Evolutionary conservation across 2,888 invertebrate genomes (phyloP).

Genomic region (Thereva nobilitata): DNA sequence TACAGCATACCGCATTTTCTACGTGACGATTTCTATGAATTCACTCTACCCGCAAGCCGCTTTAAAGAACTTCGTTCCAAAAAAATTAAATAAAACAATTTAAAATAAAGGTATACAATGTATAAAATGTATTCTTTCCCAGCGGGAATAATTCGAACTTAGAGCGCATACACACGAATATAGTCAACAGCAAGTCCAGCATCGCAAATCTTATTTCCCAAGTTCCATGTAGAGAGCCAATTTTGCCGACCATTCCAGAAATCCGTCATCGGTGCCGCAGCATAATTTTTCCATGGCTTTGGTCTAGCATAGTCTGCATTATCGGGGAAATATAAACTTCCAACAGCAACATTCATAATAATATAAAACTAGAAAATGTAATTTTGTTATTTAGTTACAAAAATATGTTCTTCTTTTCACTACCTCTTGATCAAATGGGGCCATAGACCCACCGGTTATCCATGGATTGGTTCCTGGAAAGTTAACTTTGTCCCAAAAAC

Average conservation of each 20-base stretch:
- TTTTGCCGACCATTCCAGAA: conserved; percentile 65
- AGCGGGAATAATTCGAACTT: too few relatives aligned
- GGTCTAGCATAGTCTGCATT: conserved; percentile 60
- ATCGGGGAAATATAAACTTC: conserved; percentile 72
- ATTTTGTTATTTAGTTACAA: conserved; percentile 8
- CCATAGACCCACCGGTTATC: conserved; percentile 62
- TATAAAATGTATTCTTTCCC: conserved; percentile 21
- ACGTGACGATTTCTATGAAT: too few relatives aligned
- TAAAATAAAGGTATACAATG: too few relatives aligned
- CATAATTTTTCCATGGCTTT: conserved; percentile 61
- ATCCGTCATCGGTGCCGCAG: conserved; percentile 60
- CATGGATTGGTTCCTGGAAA: conserved; percentile 56
- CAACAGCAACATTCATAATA: conserved; percentile 69
- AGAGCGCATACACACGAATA: conserved; percentile 68
- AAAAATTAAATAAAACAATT: too few relatives aligned
- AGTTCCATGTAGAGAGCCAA: conserved; percentile 67
- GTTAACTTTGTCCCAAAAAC: conserved; percentile 69
- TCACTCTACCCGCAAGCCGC: too few relatives aligned
- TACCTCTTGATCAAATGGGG: conserved; percentile 70
- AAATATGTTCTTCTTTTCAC: not conserved
- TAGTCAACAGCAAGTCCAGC: conserved; percentile 70
- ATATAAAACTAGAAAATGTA: conserved; percentile 61
- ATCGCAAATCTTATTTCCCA: conserved; percentile 57
- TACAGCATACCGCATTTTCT: too few relatives aligned
- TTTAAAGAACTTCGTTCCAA: too few relatives aligned